Conservation (phyloP, 1,140 invertebrate species). For the Nomia melanderi region DNA sequence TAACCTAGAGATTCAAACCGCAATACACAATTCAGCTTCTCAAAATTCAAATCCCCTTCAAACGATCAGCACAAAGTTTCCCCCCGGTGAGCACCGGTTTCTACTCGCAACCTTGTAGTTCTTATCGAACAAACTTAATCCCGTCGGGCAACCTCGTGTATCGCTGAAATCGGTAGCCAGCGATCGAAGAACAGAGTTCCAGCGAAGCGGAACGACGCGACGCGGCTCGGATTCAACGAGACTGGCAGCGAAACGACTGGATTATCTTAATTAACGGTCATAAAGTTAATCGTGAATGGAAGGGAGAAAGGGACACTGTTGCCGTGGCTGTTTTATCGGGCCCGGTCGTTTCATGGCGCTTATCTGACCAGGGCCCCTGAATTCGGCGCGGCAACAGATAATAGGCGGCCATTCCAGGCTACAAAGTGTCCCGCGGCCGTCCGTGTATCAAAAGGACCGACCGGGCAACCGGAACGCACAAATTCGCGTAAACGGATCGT, state of each 20-base stretch:
- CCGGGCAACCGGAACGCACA: constrained; percentile 51
- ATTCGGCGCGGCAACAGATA: constrained; percentile 48
- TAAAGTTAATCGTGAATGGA: constrained; percentile 35
- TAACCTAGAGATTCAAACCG: no score
- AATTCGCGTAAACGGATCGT: constrained; percentile 51
- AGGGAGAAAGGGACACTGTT: not conserved
- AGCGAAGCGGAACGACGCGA: no score
- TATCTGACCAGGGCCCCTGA: constrained; percentile 39
- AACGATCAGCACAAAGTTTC: no score
- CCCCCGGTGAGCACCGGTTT: no score
- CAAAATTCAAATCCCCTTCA: no score
- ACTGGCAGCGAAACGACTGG: constrained; percentile 14
- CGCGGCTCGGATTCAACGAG: no score
- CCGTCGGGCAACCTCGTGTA: no score
- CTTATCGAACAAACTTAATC: no score
- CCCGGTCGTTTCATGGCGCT: not conserved
- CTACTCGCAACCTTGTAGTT: no score
- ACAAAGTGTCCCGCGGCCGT: constrained; percentile 45
- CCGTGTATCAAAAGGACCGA: constrained; percentile 56
- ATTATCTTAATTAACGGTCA: constrained; percentile 37
- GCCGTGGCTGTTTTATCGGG: not conserved
- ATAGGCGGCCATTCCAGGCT: constrained; percentile 36
- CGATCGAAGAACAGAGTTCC: no score
- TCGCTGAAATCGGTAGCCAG: no score
- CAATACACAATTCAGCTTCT: no score